A percentile compares a stretch with the other conserved stretches of the same genome.
Conservation (phyloP, 2,888 invertebrate species). For the Lepidocyrtinus sp. region DNA sequence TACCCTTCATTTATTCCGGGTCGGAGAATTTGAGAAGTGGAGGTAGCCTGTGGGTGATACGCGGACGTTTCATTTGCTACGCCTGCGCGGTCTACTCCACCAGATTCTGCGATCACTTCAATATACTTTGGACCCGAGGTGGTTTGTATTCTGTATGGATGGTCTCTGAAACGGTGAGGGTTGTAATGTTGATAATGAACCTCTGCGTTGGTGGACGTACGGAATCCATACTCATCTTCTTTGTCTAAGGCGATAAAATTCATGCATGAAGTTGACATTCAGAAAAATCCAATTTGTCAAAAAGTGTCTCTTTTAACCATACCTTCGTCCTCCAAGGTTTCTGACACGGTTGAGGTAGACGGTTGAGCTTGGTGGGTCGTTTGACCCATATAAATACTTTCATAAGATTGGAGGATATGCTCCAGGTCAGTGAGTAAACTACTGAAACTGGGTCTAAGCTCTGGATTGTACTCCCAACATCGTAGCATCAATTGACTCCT, state of each 20-base stretch:
- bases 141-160: slow-evolving; percentile 34
- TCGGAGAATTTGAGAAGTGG: background rate
- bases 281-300: background rate
- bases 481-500: slow-evolving; percentile 88
- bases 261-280: background rate
- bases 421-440: slow-evolving; percentile 81
- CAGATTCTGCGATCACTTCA: slow-evolving; percentile 61
- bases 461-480: slow-evolving; percentile 90
- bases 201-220: slow-evolving; percentile 26
- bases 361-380: slow-evolving; percentile 14
- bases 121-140: slow-evolving; percentile 61
- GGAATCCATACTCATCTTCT: slow-evolving; percentile 47
- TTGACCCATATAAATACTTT: slow-evolving; percentile 22
- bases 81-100: background rate
- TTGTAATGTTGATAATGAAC: background rate
- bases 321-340: background rate
- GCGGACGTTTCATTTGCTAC: background rate
- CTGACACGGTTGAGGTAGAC: background rate
- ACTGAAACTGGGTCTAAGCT: slow-evolving; percentile 89
- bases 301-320: background rate
- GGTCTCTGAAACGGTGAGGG: too few relatives aligned
- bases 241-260: background rate
- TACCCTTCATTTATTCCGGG: slow-evolving; percentile 61
- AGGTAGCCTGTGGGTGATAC: background rate
- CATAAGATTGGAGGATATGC: slow-evolving; percentile 59